Evolutionary conservation across 1,140 invertebrate species (phyloP).

Genomic region (Portunus trituberculatus): DNA sequence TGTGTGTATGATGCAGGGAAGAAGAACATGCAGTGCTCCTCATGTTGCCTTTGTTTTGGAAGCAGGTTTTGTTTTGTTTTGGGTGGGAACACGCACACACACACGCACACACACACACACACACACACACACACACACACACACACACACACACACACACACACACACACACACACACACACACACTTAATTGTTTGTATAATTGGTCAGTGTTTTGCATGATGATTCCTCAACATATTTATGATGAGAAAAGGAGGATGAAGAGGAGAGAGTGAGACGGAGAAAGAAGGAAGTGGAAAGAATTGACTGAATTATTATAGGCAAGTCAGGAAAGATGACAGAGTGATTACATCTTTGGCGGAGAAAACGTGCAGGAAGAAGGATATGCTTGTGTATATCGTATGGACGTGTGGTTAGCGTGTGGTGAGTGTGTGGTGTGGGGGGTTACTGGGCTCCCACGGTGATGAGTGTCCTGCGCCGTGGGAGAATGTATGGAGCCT

Average conservation of each 20-base stretch:
- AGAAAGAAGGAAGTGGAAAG: constrained; percentile 4
- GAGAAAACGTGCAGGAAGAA: no score
- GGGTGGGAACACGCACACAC: neutral
- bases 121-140: neutral
- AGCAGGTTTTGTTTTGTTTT: no score
- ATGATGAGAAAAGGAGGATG: neutral
- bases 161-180: constrained; percentile 25
- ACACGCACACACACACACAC: constrained; percentile 27
- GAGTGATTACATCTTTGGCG: neutral
- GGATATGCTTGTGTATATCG: neutral
- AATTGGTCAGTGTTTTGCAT: no score
- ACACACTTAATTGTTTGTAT: neutral
- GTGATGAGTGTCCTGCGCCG: neutral
- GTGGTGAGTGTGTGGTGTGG: neutral
- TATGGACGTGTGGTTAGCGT: neutral
- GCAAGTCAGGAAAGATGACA: neutral
- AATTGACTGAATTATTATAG: neutral
- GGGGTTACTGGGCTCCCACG: neutral
- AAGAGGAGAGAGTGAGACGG: neutral
- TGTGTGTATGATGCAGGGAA: constrained; percentile 24
- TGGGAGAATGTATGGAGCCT: neutral
- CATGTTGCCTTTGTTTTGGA: no score
- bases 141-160: constrained; percentile 1
- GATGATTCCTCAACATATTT: neutral
- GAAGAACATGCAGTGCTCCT: no score